Conservation (phyloP, 2,113 vertebrate genomes). For the Nannobrachium achirus region DNA sequence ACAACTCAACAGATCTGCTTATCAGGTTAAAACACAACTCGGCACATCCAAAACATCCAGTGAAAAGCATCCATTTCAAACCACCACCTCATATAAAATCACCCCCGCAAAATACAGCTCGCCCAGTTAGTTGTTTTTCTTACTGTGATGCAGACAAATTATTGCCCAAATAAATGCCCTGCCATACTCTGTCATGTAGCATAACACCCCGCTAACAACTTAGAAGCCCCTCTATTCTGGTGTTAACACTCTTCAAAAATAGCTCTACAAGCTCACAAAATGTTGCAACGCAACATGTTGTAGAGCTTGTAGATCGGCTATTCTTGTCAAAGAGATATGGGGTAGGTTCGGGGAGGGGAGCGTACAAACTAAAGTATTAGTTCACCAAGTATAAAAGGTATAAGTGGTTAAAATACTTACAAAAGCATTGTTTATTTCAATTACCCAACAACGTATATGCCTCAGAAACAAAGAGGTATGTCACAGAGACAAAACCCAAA, state of each 20-base stretch:
- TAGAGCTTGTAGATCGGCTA: no score
- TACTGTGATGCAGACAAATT: slow-evolving; percentile 24
- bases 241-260: no score
- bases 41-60: background rate
- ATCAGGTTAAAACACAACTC: slow-evolving; percentile 5
- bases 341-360: no score
- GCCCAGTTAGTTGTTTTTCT: background rate
- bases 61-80: slow-evolving; percentile 13
- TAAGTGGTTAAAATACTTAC: no score
- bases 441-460: background rate
- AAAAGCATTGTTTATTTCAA: no score
- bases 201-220: slow-evolving; percentile 27
- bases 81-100: background rate
- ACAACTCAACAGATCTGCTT: background rate
- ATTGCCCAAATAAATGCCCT: background rate
- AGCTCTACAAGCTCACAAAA: no score
- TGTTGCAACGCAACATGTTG: no score
- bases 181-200: background rate
- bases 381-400: no score
- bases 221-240: no score
- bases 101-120: slow-evolving; percentile 18
- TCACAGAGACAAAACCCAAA: slow-evolving; percentile 21
- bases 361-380: no score
- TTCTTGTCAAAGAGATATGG: no score
- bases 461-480: slow-evolving; percentile 2